Percentiles rank a stretch among this genome's conserved stretches.
phyloP scores from a whole-genome alignment of 2,797 vertebrate species.

The Thamnophis elegans region DNA sequence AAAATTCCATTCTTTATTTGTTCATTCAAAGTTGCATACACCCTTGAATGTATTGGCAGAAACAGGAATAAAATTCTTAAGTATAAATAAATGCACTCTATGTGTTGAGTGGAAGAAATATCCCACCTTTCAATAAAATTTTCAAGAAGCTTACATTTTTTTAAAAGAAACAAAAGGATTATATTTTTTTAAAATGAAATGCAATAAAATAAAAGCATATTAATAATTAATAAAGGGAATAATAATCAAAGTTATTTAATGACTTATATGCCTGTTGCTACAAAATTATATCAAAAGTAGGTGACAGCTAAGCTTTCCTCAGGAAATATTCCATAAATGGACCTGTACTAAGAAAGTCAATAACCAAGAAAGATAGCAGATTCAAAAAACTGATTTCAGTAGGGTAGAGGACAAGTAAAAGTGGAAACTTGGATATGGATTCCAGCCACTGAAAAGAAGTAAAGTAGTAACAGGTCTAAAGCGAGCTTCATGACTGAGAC shows the following conservation, averaged over 20 bases:
- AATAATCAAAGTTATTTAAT: not conserved
- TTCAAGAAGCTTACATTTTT: not conserved
- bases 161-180: not conserved
- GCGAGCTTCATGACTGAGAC: not conserved
- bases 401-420: not conserved
- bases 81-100: not conserved
- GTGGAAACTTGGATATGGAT: not conserved
- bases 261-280: not conserved
- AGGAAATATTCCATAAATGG: not conserved
- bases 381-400: not conserved
- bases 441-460: not conserved
- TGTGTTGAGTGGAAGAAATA: not conserved
- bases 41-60: not conserved
- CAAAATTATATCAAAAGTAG: not conserved
- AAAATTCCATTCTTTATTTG: not conserved
- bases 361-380: not conserved
- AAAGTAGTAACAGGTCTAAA: not conserved
- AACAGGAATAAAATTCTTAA: not conserved
- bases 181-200: not conserved
- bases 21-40: not conserved
- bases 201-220: not conserved
- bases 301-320: not conserved
- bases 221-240: not conserved
- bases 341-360: not conserved
- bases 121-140: not conserved